A percentile compares a stretch with the other conserved stretches of the same genome.
Conservation (phyloP, 2,888 invertebrate genomes). For the Epirrhoe tristata region DNA sequence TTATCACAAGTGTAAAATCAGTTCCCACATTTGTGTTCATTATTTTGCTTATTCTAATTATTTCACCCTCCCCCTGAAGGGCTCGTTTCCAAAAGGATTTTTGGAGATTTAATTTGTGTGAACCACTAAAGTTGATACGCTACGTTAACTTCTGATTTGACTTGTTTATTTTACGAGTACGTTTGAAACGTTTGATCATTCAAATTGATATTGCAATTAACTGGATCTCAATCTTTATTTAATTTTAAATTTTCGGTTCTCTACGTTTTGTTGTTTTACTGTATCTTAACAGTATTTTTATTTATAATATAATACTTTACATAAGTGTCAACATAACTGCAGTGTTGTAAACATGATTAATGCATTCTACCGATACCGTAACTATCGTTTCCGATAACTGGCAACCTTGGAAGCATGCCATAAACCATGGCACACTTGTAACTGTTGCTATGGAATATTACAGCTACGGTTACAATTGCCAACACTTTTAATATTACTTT, state of each 20-base stretch:
- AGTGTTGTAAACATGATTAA: conserved; percentile 50
- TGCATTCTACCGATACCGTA: conserved; percentile 49
- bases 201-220: conserved; percentile 22
- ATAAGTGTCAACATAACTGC: conserved; percentile 35
- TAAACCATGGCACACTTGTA: conserved; percentile 45
- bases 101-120: conserved; percentile 78
- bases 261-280: neutral
- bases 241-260: neutral
- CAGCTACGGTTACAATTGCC: conserved; percentile 1
- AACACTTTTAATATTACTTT: neutral
- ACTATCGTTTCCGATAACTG: conserved; percentile 52
- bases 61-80: conserved; percentile 61
- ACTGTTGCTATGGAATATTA: conserved; percentile 27
- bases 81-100: conserved; percentile 60
- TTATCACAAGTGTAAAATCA: conserved; percentile 58
- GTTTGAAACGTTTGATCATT: conserved; percentile 39
- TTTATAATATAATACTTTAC: conserved; percentile 27
- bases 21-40: conserved; percentile 75
- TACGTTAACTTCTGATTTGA: conserved; percentile 56
- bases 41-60: conserved; percentile 80
- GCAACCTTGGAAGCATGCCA: conserved; percentile 52
- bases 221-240: neutral
- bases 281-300: neutral
- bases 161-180: conserved; percentile 61
- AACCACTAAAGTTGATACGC: conserved; percentile 67